phyloP scores from a whole-genome alignment of 2,888 invertebrate genomes.

The Pammene aurita region DNA sequence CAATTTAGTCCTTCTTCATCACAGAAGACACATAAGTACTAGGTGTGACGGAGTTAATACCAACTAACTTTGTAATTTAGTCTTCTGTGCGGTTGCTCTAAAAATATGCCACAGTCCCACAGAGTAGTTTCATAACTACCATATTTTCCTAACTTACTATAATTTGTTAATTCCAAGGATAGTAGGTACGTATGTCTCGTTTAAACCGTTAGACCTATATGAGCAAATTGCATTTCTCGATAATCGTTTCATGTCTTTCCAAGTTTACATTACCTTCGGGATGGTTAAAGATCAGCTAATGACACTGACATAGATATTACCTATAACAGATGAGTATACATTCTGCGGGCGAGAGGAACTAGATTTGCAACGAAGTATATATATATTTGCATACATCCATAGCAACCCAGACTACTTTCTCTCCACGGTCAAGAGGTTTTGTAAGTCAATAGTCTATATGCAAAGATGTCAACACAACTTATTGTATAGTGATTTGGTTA shows the following conservation, averaged over 20 bases:
- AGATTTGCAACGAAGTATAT: conserved; percentile 10
- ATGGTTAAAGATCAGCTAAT: neutral
- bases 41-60: too few species aligned
- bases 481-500: conserved; percentile 20
- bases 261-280: neutral
- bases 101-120: too few species aligned
- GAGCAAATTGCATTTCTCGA: neutral
- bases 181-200: too few species aligned
- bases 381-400: conserved; percentile 19
- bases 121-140: too few species aligned
- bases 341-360: conserved; percentile 1
- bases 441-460: conserved; percentile 13
- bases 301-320: conserved; percentile 13
- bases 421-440: conserved; percentile 8
- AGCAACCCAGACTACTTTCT: conserved; percentile 18
- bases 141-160: too few species aligned
- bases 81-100: too few species aligned
- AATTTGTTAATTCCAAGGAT: too few species aligned
- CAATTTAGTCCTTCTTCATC: too few species aligned
- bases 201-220: neutral
- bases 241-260: neutral
- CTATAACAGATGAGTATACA: neutral
- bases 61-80: too few species aligned
- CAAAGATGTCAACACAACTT: conserved; percentile 14
- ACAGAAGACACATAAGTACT: too few species aligned